Percentiles rank a stretch among this genome's conserved stretches.
Evolutionary conservation across 2,797 vertebrate species (phyloP).

Genomic region (Ispidina picta): DNA sequence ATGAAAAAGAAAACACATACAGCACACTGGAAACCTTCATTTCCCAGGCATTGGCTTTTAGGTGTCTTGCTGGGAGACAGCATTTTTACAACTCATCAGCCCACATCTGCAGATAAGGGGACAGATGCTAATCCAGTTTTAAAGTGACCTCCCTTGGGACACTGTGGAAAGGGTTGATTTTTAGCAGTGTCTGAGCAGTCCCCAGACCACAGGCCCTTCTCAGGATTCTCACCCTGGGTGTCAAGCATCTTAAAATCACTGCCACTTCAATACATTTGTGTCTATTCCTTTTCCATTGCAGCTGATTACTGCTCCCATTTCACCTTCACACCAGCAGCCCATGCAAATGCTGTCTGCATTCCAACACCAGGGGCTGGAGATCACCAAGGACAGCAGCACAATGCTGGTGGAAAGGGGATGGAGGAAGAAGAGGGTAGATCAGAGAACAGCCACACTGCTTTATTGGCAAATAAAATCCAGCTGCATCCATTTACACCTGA

Average conservation of each 20-base stretch:
- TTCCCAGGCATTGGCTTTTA: neutral
- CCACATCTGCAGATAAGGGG: neutral
- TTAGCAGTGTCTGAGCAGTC: neutral
- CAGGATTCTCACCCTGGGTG: neutral
- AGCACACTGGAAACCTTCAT: neutral
- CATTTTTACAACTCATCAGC: neutral
- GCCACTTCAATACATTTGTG: neutral
- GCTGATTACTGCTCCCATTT: neutral
- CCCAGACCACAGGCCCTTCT: neutral
- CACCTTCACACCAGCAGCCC: neutral
- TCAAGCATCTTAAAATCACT: neutral
- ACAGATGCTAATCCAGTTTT: neutral
- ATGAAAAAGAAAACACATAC: neutral
- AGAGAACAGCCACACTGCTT: fast-evolving
- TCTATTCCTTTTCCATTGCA: neutral
- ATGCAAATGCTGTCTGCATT: neutral
- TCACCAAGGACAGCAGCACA: neutral
- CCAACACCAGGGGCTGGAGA: neutral
- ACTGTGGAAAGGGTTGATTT: neutral
- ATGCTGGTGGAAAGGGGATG: neutral
- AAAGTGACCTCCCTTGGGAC: neutral
- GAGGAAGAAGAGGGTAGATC: neutral
- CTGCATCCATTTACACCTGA: neutral
- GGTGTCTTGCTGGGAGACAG: neutral
- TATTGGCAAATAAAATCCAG: no score